phyloP scores from a whole-genome alignment of 2,113 vertebrate genomes.

The Atherinomorus stipes region DNA sequence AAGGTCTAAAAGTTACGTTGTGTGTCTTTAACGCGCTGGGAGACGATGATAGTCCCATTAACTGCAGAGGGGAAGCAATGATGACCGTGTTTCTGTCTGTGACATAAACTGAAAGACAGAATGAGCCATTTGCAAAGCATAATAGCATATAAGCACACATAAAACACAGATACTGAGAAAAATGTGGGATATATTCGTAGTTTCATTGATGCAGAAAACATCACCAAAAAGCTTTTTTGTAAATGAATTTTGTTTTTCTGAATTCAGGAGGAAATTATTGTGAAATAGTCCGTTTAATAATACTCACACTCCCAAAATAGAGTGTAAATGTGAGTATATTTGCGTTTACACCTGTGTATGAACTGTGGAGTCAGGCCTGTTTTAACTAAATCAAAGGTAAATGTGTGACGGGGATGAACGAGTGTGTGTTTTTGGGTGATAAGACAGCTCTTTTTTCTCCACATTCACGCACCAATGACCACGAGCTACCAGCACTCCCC shows the following conservation, averaged over 20 bases:
- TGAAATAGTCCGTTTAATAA: too few species aligned
- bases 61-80: slow-evolving; percentile 8
- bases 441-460: slow-evolving; percentile 31
- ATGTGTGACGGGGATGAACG: background rate
- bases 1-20: too few species aligned
- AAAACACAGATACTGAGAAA: background rate
- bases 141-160: background rate
- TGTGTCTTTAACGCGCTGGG: too few species aligned
- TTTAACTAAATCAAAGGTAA: background rate
- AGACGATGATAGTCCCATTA: too few species aligned
- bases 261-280: too few species aligned
- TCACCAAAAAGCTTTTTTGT: too few species aligned
- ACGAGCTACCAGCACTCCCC: slow-evolving; percentile 11
- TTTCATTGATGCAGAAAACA: background rate
- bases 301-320: too few species aligned
- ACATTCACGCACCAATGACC: slow-evolving; percentile 16
- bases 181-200: too few species aligned
- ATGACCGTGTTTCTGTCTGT: slow-evolving; percentile 13
- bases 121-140: slow-evolving; percentile 4
- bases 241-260: too few species aligned
- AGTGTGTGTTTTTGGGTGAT: slow-evolving; percentile 19
- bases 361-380: background rate
- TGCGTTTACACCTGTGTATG: background rate
- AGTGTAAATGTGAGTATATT: background rate
- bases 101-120: slow-evolving; percentile 2